A percentile compares a stretch with the other conserved stretches of the same genome.
Evolutionary conservation across 2,888 invertebrate species (phyloP).

Genomic region (Drosophila demipolita): DNA sequence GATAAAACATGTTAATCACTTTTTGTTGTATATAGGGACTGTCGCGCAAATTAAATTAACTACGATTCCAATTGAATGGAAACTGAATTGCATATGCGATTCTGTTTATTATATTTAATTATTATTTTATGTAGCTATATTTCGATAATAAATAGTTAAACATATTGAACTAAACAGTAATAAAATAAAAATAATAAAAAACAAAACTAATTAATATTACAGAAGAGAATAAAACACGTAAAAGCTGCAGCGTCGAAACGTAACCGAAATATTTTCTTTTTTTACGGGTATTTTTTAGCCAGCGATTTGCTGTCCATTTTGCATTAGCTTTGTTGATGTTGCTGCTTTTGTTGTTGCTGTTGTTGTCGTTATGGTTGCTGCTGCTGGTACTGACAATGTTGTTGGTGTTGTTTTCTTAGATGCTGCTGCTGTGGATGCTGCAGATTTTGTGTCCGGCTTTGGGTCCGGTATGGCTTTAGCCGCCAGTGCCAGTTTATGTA

Average conservation of each 20-base stretch:
- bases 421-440: slow-evolving; percentile 28
- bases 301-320: slow-evolving; percentile 64
- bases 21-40: slow-evolving; percentile 64
- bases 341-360: slow-evolving; percentile 13
- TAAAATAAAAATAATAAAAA: slow-evolving; percentile 66
- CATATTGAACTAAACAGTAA: slow-evolving; percentile 77
- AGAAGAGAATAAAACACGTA: slow-evolving; percentile 35
- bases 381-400: slow-evolving; percentile 19
- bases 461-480: slow-evolving; percentile 68
- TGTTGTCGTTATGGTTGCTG: background rate
- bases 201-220: slow-evolving; percentile 74
- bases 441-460: slow-evolving; percentile 50
- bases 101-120: slow-evolving; percentile 51
- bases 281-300: slow-evolving; percentile 17
- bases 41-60: slow-evolving; percentile 75
- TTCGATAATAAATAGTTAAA: slow-evolving; percentile 76
- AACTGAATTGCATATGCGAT: slow-evolving; percentile 32
- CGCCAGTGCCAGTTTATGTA: slow-evolving; percentile 77
- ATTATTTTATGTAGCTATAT: slow-evolving; percentile 70
- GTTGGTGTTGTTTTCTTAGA: slow-evolving; percentile 23
- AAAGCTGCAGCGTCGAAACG: slow-evolving; percentile 30
- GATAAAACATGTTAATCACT: slow-evolving; percentile 69
- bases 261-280: background rate
- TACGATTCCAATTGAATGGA: slow-evolving; percentile 55
- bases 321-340: slow-evolving; percentile 51